phyloP scores from a whole-genome alignment of 1,140 invertebrate species.

The Vollenhovia emeryi region DNA sequence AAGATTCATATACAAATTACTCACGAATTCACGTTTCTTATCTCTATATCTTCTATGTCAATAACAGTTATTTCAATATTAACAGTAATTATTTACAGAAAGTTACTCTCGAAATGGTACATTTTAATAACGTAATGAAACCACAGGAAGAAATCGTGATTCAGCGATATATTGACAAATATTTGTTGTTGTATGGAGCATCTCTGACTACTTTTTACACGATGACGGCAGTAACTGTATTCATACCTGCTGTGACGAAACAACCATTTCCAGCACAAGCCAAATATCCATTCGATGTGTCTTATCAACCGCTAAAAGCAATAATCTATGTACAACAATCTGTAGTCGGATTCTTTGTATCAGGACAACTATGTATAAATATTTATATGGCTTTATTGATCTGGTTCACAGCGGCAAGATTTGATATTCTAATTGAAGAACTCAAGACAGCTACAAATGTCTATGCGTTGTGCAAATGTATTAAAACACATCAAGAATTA shows the following conservation, averaged over 20 bases:
- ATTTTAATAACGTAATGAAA: background rate
- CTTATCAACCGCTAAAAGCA: background rate
- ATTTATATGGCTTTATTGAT: slow-evolving; percentile 12
- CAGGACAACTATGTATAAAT: background rate
- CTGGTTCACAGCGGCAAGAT: slow-evolving; percentile 42
- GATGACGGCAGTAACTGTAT: too few species aligned
- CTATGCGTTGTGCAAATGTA: background rate
- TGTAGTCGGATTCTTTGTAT: background rate
- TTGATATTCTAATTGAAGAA: slow-evolving; percentile 37
- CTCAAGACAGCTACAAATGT: background rate
- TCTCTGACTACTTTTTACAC: slow-evolving; percentile 48
- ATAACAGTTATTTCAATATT: background rate
- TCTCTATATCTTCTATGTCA: background rate
- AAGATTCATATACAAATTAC: too few species aligned
- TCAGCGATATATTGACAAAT: slow-evolving; percentile 1
- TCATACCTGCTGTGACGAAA: too few species aligned
- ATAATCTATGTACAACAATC: slow-evolving; percentile 24
- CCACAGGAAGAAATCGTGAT: background rate
- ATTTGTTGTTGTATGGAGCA: slow-evolving; percentile 17
- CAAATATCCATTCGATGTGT: slow-evolving; percentile 36
- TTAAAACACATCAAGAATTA: slow-evolving; percentile 47
- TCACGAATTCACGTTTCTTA: too few species aligned
- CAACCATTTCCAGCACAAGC: slow-evolving; percentile 15
- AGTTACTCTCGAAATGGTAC: slow-evolving; percentile 10
- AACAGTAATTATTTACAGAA: slow-evolving; percentile 12